A percentile compares a stretch with the other conserved stretches of the same genome.
phyloP scores from a whole-genome alignment of 1,140 invertebrate species.

The Drosophila simulans region DNA sequence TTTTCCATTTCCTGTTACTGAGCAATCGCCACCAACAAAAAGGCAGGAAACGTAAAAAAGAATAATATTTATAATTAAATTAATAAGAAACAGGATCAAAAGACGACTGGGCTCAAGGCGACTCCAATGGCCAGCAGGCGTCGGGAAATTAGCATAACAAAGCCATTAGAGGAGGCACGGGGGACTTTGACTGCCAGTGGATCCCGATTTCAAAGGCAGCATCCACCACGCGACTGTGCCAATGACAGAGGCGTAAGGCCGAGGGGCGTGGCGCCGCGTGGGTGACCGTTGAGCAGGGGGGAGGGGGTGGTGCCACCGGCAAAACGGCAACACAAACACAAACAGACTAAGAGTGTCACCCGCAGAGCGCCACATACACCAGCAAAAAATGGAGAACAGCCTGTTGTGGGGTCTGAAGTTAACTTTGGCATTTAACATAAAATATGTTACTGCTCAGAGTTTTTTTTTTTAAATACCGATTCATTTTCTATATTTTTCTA shows the following conservation, averaged over 20 bases:
- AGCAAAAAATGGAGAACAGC: background rate
- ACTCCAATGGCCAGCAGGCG: slow-evolving; percentile 71
- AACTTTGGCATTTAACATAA: no score
- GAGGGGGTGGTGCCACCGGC: slow-evolving; percentile 1
- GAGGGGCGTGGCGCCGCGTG: background rate
- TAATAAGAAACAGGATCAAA: slow-evolving; percentile 53
- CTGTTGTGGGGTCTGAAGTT: no score
- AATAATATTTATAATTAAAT: slow-evolving; percentile 72
- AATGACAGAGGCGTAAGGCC: slow-evolving; percentile 61
- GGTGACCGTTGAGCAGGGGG: no score
- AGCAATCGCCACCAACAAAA: slow-evolving; percentile 8
- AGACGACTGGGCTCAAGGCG: slow-evolving; percentile 31
- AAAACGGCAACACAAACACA: slow-evolving; percentile 47
- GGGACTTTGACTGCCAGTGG: slow-evolving; percentile 26
- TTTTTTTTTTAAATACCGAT: background rate
- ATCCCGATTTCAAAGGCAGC: slow-evolving; percentile 74
- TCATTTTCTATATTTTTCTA: no score
- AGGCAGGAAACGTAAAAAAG: slow-evolving; percentile 11
- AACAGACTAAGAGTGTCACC: slow-evolving; percentile 67
- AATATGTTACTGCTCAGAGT: background rate
- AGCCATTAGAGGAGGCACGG: slow-evolving; percentile 64
- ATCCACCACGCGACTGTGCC: slow-evolving; percentile 29
- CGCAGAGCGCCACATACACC: slow-evolving; percentile 31
- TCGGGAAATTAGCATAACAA: slow-evolving; percentile 79
- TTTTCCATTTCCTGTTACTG: slow-evolving; percentile 32